phyloP scores from a whole-genome alignment of 2,113 vertebrate genomes.

The Hemicordylus capensis region DNA sequence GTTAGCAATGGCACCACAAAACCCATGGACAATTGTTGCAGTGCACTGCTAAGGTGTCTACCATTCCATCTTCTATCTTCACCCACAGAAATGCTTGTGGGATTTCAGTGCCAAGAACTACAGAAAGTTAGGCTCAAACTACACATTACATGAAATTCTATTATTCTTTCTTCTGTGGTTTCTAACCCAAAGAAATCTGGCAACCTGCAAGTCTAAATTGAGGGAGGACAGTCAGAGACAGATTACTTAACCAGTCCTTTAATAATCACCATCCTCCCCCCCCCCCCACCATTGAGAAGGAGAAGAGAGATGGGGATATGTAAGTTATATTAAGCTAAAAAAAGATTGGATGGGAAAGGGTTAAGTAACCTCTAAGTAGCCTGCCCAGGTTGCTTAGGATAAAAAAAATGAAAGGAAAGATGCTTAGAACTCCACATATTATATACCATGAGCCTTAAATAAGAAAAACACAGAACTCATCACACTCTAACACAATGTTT shows the following conservation, averaged over 20 bases:
- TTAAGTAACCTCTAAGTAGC: too few relatives aligned
- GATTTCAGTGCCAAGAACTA: slow-evolving; percentile 55
- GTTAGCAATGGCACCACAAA: slow-evolving; percentile 20
- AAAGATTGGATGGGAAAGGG: too few relatives aligned
- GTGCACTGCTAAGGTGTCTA: slow-evolving; percentile 38
- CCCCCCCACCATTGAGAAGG: too few relatives aligned
- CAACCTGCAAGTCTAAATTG: background rate
- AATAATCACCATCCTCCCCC: too few relatives aligned
- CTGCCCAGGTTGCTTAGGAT: too few relatives aligned
- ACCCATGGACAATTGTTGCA: slow-evolving; percentile 27
- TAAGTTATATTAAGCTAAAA: too few relatives aligned
- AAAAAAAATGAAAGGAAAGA: background rate
- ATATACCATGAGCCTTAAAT: background rate
- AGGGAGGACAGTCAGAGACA: background rate
- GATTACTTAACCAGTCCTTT: background rate
- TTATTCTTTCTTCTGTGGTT: background rate
- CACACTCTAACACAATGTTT: slow-evolving; percentile 46
- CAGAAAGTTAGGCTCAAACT: background rate
- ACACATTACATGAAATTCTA: background rate
- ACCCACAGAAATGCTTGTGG: slow-evolving; percentile 44
- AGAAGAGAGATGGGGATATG: too few relatives aligned
- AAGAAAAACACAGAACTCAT: background rate
- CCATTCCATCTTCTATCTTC: slow-evolving; percentile 43
- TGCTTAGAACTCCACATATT: background rate
- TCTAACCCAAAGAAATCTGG: background rate